Evolutionary conservation across 2,888 invertebrate genomes (phyloP).

Genomic region (Phymatocera aterrima): DNA sequence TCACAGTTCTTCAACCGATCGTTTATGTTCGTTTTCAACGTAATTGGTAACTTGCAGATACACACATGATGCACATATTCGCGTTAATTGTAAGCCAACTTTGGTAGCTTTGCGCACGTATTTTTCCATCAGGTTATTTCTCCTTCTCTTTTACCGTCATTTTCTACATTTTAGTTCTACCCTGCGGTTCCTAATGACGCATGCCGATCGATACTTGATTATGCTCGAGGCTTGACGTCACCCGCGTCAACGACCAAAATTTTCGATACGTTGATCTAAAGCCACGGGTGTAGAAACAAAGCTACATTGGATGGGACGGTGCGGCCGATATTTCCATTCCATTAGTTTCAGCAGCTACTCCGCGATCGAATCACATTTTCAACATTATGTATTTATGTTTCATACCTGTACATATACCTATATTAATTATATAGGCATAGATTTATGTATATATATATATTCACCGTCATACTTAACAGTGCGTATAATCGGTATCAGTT

Average conservation of each 20-base stretch:
- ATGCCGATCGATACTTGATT: slow-evolving; percentile 2
- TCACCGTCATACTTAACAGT: too few species aligned
- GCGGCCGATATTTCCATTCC: slow-evolving; percentile 35
- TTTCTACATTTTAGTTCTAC: not conserved
- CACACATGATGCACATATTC: too few species aligned
- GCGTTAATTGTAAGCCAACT: too few species aligned
- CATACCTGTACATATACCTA: not conserved
- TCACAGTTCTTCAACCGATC: not conserved
- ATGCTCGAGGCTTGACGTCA: slow-evolving; percentile 22
- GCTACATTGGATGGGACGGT: slow-evolving; percentile 21
- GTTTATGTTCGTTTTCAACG: not conserved
- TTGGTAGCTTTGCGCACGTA: not conserved
- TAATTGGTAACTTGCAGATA: too few species aligned
- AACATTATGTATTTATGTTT: too few species aligned
- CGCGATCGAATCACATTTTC: slow-evolving; percentile 30
- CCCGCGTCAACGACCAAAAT: slow-evolving; percentile 11
- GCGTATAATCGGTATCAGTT: too few species aligned
- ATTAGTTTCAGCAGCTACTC: slow-evolving; percentile 17
- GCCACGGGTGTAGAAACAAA: slow-evolving; percentile 5
- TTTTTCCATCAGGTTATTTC: not conserved
- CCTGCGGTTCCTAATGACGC: slow-evolving; percentile 18
- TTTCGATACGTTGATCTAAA: slow-evolving; percentile 13
- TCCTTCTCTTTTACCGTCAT: not conserved
- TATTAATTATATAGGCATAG: not conserved
- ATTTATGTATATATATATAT: too few species aligned